Evolutionary conservation across 2,113 vertebrate genomes (phyloP), one percentile per base, ranked within the genome.

Genomic region (Toxotes chatareus): DNA sequence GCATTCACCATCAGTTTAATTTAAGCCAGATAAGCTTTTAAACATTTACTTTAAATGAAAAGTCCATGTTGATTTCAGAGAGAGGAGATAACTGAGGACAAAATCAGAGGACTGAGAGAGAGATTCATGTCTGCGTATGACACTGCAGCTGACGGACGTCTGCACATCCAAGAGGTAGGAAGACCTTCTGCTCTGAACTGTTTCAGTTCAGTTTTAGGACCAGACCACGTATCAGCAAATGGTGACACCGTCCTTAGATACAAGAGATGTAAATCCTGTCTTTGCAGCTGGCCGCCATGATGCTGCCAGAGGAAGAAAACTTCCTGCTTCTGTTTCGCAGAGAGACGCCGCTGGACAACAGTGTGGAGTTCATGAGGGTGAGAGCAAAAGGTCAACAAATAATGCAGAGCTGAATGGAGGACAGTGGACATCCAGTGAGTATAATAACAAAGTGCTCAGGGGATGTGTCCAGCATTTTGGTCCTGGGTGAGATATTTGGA

Each of bases 341-440:
- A 81, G 98, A 99, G 93, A 95, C 95, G 1, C 97, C 97, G 3
- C 89, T 99, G 94, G 96, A 98, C 90, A 97, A 96, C 92, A 99
- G 98, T 0, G 97, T 99, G 90, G 97, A 98, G 93, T 99, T 99
- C 57, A 99, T 99, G 97, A 91, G 96, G 96, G 98, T 98, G 75
- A 87, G 96, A 95, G 47, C 78, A 66, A 66, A 76, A 80, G 69
- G 47, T 76, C 67, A 55, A 51, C 19, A 47, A 17, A 47, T 47
- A 38, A 38, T 38, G 36, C 36, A 38, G 36, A 38, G 42, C 10
- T 12, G 42, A 44, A 11, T 3, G 7, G 46, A 49, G 46, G 46
- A 19, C 46, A 49, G 46, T 17, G 46, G 46, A 40, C 56, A 40
- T 40, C 9, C 38, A 40, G 38, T 7, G 38, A 40, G 38, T 8